phyloP scores from a whole-genome alignment of 2,888 invertebrate species.

The Drosophila aldrichi region DNA sequence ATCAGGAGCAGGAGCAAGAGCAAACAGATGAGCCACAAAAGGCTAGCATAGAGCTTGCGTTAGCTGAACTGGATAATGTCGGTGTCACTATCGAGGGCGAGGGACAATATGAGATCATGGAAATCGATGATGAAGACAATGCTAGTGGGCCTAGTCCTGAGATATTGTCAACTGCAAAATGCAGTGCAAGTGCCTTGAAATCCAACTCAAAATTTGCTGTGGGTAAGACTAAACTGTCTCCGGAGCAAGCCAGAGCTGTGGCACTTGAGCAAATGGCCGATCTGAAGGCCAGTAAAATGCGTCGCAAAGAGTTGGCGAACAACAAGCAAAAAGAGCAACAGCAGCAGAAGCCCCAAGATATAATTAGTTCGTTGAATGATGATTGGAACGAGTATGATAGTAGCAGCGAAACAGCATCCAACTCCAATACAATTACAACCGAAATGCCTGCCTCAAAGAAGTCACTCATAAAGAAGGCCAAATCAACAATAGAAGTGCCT shows the following conservation, averaged over 20 bases:
- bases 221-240: constrained; percentile 63
- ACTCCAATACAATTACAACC: constrained; percentile 1
- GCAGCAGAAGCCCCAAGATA: constrained; percentile 54
- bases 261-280: constrained; percentile 83
- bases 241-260: constrained; percentile 82
- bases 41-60: constrained; percentile 47
- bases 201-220: constrained; percentile 14
- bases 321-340: constrained; percentile 52
- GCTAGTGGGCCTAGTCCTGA: constrained; percentile 27
- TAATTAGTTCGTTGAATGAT: constrained; percentile 81
- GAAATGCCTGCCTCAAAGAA: constrained; percentile 31
- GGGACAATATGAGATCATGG: constrained; percentile 84
- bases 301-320: constrained; percentile 69
- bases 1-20: constrained; percentile 85
- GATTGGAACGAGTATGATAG: constrained; percentile 85
- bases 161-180: constrained; percentile 7
- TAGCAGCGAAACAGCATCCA: constrained; percentile 29
- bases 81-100: constrained; percentile 84
- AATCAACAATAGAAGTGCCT: constrained; percentile 14
- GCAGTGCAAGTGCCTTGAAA: constrained; percentile 6
- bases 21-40: constrained; percentile 22
- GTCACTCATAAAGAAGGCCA: constrained; percentile 26
- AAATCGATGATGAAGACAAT: constrained; percentile 76
- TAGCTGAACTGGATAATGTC: constrained; percentile 64
- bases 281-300: constrained; percentile 54